Percentiles rank a stretch among this genome's conserved stretches.
phyloP scores from a whole-genome alignment of 2,113 vertebrate species.

The Desmodus rotundus region DNA sequence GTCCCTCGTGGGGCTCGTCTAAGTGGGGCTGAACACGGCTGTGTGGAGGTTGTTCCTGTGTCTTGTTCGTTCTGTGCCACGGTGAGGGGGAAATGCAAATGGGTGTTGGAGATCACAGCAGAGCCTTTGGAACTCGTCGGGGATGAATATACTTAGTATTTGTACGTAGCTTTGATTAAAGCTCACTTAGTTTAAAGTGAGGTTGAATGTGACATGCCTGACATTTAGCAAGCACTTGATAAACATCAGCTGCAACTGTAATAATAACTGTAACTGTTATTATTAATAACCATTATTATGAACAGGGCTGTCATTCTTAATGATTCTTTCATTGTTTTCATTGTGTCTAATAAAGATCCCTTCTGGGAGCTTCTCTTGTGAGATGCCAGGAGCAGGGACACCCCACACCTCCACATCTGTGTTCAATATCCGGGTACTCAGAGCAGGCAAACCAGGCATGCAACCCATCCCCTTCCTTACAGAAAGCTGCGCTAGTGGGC shows the following conservation, averaged over 20 bases:
- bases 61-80: neutral
- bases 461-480: neutral
- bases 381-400: neutral
- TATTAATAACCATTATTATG: neutral
- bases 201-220: neutral
- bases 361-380: neutral
- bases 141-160: neutral
- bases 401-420: neutral
- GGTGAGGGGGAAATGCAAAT: neutral
- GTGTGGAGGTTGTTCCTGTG: accelerated
- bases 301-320: neutral
- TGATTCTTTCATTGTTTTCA: neutral
- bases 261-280: neutral
- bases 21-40: neutral
- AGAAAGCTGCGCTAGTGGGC: neutral
- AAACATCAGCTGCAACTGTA: neutral
- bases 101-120: neutral
- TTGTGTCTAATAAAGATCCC: neutral
- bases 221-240: neutral
- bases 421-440: neutral
- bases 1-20: neutral
- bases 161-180: neutral
- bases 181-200: too few relatives aligned
- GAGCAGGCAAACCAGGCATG: neutral
- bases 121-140: neutral